Evolutionary conservation across 92 coral and sea anemone genomes (phyloP).

Genomic region (Bergia puertoricense): DNA sequence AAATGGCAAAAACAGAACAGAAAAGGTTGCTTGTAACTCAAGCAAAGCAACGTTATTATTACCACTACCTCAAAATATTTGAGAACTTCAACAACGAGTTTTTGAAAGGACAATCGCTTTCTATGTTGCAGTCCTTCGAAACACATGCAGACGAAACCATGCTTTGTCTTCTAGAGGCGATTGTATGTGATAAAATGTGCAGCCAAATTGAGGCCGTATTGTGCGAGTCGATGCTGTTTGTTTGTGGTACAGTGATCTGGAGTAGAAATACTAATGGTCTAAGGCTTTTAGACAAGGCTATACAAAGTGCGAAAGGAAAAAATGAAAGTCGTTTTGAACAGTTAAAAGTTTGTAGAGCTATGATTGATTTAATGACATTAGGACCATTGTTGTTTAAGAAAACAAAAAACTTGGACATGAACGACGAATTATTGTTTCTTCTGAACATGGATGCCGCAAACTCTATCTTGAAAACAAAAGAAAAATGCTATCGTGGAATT

Average conservation of each 20-base stretch:
- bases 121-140: background rate
- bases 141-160: background rate
- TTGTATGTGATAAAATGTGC: background rate
- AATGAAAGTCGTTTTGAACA: background rate
- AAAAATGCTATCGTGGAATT: background rate
- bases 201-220: background rate
- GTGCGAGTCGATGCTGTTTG: background rate
- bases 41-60: background rate
- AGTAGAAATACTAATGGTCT: background rate
- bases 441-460: background rate
- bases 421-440: background rate
- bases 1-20: constrained; percentile 12
- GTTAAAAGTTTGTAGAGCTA: background rate
- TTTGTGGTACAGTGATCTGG: constrained; percentile 13
- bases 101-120: constrained; percentile 2
- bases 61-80: background rate
- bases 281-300: background rate
- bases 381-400: background rate
- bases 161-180: constrained; percentile 1
- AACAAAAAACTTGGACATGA: background rate
- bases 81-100: background rate
- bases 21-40: background rate
- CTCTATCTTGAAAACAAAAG: background rate
- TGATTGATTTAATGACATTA: background rate
- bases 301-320: background rate